Evolutionary conservation across 2,888 invertebrate genomes (phyloP), one percentile per base, ranked within the genome.

Genomic region (Microplitis deprimator): DNA sequence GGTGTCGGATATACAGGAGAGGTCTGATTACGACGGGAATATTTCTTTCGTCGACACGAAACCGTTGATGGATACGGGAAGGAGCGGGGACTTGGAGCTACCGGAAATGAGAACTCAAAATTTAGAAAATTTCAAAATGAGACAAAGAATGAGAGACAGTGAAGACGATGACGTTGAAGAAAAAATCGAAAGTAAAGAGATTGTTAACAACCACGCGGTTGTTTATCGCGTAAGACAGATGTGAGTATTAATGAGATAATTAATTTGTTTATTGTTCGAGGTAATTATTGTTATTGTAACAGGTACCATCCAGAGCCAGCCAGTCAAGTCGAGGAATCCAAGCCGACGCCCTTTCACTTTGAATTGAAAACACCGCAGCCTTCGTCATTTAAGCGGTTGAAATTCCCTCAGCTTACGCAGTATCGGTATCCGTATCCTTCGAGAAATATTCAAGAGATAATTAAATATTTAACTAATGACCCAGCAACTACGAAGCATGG

Each of bases 261-360:
- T 62, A 74, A 74, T 64, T 50, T 41, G 38, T 50, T 7, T 29
- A 29, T 29, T 29, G 29, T 29, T 29, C 29, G 29, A 29, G 29
- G 29, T 29, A 29, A 29, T 29, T 29, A 29, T 29, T 4, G 29
- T 29, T 29, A 38, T 38, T 16, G 39, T 38, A 39, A 39, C 73
- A 87, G 87, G 76, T 83, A 84, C 75, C 80, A 84, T 77, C 84
- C 83, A 5, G 81, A 81, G 61, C 78, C 81, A 1, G 82, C 83
- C n/a, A 85, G 85, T n/a, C 82, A 82, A 29, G 69, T 73, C 0
- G 79, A 76, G 84, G 90, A 90, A 85, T 91, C 91, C 0, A 91
- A 91, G 79, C 92, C 92, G 0, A 87, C 91, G 64, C 92, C 92
- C 0, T 92, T 92, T 83, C 90, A 91, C 68, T 88, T 88, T 79